Base-by-base conservation (phyloP, 1,140 invertebrate genomes). In the Calosoma granatense region DNA sequence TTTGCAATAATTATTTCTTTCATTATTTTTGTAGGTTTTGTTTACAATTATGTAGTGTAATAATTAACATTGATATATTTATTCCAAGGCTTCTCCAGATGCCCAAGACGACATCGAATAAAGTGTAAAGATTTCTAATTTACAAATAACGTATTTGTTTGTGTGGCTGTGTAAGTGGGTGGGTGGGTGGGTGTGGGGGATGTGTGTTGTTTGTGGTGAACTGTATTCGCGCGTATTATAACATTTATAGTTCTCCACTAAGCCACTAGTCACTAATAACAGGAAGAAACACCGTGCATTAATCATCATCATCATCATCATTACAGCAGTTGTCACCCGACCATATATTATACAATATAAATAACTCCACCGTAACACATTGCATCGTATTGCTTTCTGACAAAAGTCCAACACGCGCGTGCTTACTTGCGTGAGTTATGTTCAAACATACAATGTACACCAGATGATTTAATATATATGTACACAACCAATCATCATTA, bases 201-300 rank as follows among this genome's bases (percentile, higher is more conserved):
- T n/a, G n/a, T n/a, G n/a, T n/a, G n/a, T n/a, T n/a, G n/a, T 17
- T 20, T 17, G 17, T 62, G 53, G 63, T 63, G 64, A 64, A 61
- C 56, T 54, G 56, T 58, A 55, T 51, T n/a, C n/a, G n/a, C n/a
- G n/a, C n/a, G n/a, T n/a, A n/a, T n/a, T 12, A 11, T 17, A 51
- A 22, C 12, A 14, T 53, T 53, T n/a, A n/a, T n/a, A 53, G 20
- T 17, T 53, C 20, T 11, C 23, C n/a, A 26, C 41, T 55, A 56
- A 63, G 63, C 60, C 65, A 64, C 66, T 61, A 64, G 62, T 66
- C 63, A 65, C 66, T 69, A 69, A 66, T 66, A 66, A 69, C 67
- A 69, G 67, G 67, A 69, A 69, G 67, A 67, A 68, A 66, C 68
- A 69, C 67, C 67, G 67, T 69, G 67, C 67, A 68, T 68, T n/a